Conservation (phyloP, 2,797 vertebrate species). For the Thamnophis elegans region DNA sequence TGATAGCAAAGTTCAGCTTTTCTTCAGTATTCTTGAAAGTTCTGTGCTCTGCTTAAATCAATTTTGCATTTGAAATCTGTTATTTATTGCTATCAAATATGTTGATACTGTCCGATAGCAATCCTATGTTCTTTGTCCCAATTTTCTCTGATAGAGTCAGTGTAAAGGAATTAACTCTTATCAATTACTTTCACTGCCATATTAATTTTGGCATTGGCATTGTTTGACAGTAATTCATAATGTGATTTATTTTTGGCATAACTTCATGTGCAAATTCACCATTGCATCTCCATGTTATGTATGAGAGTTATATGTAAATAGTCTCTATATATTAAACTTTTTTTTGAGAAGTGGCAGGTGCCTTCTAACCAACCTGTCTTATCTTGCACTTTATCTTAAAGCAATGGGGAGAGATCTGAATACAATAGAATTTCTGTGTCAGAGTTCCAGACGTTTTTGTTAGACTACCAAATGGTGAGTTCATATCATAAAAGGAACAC, state of each 20-base stretch:
- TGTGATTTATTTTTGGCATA: background rate
- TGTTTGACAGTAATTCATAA: background rate
- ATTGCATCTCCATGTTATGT: background rate
- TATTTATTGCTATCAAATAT: accelerated
- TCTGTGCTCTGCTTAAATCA: background rate
- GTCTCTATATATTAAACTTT: background rate
- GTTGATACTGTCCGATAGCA: background rate
- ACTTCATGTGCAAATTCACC: background rate
- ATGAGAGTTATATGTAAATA: background rate
- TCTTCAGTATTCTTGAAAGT: background rate
- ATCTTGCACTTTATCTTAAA: constrained; percentile 62
- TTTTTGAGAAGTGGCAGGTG: background rate
- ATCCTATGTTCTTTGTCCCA: background rate
- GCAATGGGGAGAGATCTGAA: constrained; percentile 83
- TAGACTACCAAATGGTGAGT: constrained; percentile 89
- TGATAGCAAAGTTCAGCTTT: background rate
- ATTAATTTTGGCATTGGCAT: background rate
- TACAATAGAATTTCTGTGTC: constrained; percentile 82
- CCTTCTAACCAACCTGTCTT: constrained; percentile 1
- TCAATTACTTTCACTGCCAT: background rate
- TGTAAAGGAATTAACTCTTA: background rate
- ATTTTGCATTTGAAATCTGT: background rate
- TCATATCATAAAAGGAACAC: background rate
- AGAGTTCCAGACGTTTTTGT: constrained; percentile 89
- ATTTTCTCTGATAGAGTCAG: background rate